Percentiles rank a stretch among this genome's conserved stretches.
Evolutionary conservation across 2,797 vertebrate species (phyloP).

Genomic region (Pyrocephalus nanus): DNA sequence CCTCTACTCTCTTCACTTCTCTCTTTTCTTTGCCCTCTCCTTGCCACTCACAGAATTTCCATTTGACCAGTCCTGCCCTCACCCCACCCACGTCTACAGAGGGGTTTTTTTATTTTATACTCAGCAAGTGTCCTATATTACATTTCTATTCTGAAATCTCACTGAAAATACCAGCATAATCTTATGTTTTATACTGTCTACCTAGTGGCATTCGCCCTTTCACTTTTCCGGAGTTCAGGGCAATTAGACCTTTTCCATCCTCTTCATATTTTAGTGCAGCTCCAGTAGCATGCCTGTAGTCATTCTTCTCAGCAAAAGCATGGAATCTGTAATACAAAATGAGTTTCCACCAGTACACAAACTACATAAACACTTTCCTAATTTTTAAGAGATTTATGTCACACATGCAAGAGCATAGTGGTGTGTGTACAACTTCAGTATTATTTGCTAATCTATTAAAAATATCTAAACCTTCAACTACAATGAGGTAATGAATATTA

Average conservation of each 20-base stretch:
- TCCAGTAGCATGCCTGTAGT: constrained; percentile 5
- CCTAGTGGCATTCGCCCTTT: constrained; percentile 76
- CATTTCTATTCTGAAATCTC: background rate
- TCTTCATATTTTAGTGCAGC: constrained; percentile 8
- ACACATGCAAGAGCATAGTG: background rate
- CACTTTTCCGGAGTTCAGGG: constrained; percentile 54
- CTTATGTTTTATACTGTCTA: constrained; percentile 30
- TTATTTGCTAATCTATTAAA: background rate
- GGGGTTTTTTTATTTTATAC: background rate
- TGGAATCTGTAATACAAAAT: constrained; percentile 77
- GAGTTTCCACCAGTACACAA: background rate
- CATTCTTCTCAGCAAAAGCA: constrained; percentile 74
- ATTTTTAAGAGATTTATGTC: background rate
- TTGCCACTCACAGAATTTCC: background rate
- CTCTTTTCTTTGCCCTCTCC: background rate
- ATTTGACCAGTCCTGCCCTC: background rate
- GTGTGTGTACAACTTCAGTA: background rate
- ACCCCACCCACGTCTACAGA: background rate
- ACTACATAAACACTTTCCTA: background rate
- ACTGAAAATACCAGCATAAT: background rate
- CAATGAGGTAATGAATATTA: background rate
- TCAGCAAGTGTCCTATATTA: background rate
- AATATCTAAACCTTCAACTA: background rate
- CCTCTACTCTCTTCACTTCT: background rate
- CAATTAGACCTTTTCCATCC: constrained; percentile 9